Conservation (phyloP, 2,113 vertebrate species). For the Corythornis madagascariensis region DNA sequence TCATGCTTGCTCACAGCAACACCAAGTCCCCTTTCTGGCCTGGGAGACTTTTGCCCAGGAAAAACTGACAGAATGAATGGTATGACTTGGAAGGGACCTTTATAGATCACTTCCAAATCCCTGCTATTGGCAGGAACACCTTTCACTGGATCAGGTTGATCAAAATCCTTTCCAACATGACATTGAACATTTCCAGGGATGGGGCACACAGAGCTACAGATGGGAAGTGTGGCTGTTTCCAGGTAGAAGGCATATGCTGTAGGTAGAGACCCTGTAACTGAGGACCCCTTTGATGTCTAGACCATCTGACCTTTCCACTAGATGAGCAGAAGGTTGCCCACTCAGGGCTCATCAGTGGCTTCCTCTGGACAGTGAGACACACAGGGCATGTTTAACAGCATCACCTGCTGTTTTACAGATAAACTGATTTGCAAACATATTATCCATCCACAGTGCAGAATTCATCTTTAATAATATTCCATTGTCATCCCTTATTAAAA, state of each 20-base stretch:
- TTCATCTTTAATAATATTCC: neutral
- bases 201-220: neutral
- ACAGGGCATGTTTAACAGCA: too few relatives aligned
- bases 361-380: neutral
- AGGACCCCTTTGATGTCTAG: neutral
- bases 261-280: neutral
- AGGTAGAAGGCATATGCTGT: neutral
- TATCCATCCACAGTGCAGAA: neutral
- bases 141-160: neutral
- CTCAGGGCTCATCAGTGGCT: neutral
- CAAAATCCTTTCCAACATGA: neutral
- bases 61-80: neutral
- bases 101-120: neutral
- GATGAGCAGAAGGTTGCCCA: neutral
- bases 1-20: neutral
- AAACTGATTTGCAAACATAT: neutral
- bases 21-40: neutral
- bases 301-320: neutral
- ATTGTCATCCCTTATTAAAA: neutral
- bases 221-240: neutral
- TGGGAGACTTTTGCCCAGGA: neutral
- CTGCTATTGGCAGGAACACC: neutral
- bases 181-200: neutral
- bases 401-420: neutral
- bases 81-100: neutral